These are phyloP conservation scores for Geotria australis DNA, from an alignment of 2,797 vertebrate species.

Conservation along the genomic window DNA sequence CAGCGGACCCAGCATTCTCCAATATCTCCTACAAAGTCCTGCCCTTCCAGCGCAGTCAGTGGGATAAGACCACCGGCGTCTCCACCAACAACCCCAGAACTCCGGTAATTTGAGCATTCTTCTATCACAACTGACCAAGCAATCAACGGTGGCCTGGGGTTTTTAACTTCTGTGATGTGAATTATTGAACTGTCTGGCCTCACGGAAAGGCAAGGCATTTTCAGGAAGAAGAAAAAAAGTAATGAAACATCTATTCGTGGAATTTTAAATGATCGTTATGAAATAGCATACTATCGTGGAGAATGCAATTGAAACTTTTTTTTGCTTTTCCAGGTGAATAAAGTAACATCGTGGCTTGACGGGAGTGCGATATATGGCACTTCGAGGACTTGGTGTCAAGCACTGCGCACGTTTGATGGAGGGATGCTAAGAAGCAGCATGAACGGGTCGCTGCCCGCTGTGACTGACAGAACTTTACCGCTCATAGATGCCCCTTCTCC, in stretches of 20 bases:
- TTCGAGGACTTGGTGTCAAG: slow-evolving; percentile 52
- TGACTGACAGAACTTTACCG: background rate
- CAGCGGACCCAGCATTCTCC: slow-evolving; percentile 33
- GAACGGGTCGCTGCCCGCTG: background rate
- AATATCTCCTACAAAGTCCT: slow-evolving; percentile 17
- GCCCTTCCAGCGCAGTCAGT: slow-evolving; percentile 42
- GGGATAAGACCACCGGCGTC: slow-evolving; percentile 36
- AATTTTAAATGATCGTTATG: no score
- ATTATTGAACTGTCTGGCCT: no score
- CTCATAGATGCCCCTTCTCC: no score
- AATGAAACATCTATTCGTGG: no score
- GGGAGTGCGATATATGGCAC: slow-evolving; percentile 82
- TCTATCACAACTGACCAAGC: no score
- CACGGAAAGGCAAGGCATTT: no score
- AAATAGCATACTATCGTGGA: no score
- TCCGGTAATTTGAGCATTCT: no score
- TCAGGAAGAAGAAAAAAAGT: no score
- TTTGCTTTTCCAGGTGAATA: slow-evolving; percentile 26
- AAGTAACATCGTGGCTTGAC: slow-evolving; percentile 62
- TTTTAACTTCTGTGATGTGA: no score
- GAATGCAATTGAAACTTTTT: background rate
- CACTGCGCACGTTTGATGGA: slow-evolving; percentile 32
- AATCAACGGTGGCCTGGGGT: no score
- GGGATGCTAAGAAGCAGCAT: slow-evolving; percentile 15
- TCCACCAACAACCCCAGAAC: slow-evolving; percentile 55